A percentile compares a stretch with the other conserved stretches of the same genome.
These are phyloP conservation scores for Acrocera orbiculus DNA, from an alignment of 2,888 invertebrate species.

Conservation along the genomic window DNA sequence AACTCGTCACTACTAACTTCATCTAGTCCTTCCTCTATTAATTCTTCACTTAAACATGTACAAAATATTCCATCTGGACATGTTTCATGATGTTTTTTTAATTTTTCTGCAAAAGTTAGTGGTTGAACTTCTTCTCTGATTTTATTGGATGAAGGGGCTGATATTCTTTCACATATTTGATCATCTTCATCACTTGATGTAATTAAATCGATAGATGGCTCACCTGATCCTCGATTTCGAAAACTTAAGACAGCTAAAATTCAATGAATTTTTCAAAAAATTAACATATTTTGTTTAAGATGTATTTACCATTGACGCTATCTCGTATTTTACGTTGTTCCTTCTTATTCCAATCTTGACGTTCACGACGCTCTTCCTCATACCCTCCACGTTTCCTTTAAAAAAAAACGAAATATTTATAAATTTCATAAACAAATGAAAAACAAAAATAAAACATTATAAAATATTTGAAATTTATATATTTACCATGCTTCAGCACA, in stretches of 20 bases:
- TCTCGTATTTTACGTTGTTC: conserved; percentile 26
- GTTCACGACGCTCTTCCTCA: conserved; percentile 27
- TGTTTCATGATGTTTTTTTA: too few relatives aligned
- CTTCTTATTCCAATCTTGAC: conserved; percentile 24
- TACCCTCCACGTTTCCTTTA: conserved; percentile 29
- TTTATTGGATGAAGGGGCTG: too few relatives aligned
- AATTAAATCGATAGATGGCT: conserved; percentile 17
- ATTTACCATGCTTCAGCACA: conserved; percentile 86
- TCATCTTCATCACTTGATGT: conserved; percentile 23
- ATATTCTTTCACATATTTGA: conserved; percentile 13
- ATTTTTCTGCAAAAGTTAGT: too few relatives aligned
- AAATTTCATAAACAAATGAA: not conserved
- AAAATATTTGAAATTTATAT: not conserved
- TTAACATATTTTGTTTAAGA: not conserved
- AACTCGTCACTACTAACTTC: too few relatives aligned
- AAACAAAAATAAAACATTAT: not conserved
- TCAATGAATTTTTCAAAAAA: not conserved
- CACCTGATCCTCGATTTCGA: conserved; percentile 19
- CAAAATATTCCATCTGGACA: too few relatives aligned
- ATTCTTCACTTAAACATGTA: too few relatives aligned
- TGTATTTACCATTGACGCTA: conserved; percentile 23
- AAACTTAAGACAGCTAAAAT: conserved; percentile 20
- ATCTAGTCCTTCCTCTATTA: too few relatives aligned
- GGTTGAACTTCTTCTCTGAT: too few relatives aligned
- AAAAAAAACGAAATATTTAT: not conserved